A percentile compares a stretch with the other conserved stretches of the same genome.
phyloP scores from a whole-genome alignment of 2,113 vertebrate species.

The Alligator mississippiensis region DNA sequence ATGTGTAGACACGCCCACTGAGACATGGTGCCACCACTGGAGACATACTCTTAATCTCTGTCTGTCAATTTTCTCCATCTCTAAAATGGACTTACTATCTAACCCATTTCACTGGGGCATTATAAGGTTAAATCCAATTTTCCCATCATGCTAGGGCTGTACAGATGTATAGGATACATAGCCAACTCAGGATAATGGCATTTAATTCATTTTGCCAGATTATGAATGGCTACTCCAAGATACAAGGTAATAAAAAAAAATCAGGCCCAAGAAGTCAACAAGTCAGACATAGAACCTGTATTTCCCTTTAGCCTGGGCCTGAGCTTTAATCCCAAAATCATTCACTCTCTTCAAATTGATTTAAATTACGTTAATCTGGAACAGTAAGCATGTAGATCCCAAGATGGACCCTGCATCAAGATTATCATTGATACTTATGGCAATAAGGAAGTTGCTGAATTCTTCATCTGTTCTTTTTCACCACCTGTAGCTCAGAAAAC shows the following conservation, averaged over 20 bases:
- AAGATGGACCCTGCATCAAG: background rate
- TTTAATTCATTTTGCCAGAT: background rate
- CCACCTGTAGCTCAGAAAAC: background rate
- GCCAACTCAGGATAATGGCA: background rate
- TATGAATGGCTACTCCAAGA: background rate
- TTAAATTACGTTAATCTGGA: background rate
- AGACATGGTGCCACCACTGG: no score
- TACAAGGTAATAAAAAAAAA: background rate
- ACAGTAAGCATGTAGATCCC: background rate
- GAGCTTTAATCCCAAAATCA: background rate
- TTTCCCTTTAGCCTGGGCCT: background rate
- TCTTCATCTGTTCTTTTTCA: background rate
- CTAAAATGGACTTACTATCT: background rate
- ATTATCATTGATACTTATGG: background rate
- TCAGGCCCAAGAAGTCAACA: background rate
- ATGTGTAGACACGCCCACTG: no score
- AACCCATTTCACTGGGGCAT: background rate
- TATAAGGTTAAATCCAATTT: background rate
- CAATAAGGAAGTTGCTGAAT: background rate
- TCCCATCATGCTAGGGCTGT: background rate
- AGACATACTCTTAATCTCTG: background rate
- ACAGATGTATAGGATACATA: background rate
- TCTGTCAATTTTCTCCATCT: background rate
- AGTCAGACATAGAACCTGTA: background rate
- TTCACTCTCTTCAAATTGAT: background rate